Evolutionary conservation across 1,140 invertebrate genomes (phyloP).

Genomic region (Drosophila parvula): DNA sequence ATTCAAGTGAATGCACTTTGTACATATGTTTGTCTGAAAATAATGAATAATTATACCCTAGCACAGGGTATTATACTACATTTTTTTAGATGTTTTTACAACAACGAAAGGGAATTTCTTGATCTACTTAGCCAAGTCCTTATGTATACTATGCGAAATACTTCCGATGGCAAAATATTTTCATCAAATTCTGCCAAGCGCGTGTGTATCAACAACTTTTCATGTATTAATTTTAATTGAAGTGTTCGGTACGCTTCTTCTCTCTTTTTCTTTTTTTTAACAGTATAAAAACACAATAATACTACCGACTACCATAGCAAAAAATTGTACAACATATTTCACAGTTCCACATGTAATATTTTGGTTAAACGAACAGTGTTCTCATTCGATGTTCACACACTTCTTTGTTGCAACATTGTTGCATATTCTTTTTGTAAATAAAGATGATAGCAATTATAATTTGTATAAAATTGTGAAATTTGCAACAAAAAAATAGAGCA

Average conservation of each 20-base stretch:
- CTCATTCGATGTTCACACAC: background rate
- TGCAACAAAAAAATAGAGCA: background rate
- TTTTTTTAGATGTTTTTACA: background rate
- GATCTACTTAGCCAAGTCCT: background rate
- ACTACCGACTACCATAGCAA: too few species aligned
- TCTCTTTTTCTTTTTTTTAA: too few species aligned
- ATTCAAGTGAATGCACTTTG: background rate
- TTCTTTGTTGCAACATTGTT: background rate
- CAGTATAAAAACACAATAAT: background rate
- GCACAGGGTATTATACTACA: background rate
- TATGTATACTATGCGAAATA: background rate
- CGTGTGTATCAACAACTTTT: background rate
- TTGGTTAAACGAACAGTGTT: background rate
- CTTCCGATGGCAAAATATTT: too few species aligned
- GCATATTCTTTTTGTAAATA: background rate
- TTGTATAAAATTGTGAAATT: background rate
- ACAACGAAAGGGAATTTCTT: background rate
- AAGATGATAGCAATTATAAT: background rate
- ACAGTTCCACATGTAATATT: background rate
- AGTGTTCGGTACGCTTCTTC: background rate
- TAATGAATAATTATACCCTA: slow-evolving; percentile 5
- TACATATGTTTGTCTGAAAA: slow-evolving; percentile 1
- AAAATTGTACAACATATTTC: background rate
- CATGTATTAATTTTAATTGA: background rate
- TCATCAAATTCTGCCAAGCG: background rate